Evolutionary conservation across 2,888 invertebrate species (phyloP).

Genomic region (Trichopoda pennipes): DNA sequence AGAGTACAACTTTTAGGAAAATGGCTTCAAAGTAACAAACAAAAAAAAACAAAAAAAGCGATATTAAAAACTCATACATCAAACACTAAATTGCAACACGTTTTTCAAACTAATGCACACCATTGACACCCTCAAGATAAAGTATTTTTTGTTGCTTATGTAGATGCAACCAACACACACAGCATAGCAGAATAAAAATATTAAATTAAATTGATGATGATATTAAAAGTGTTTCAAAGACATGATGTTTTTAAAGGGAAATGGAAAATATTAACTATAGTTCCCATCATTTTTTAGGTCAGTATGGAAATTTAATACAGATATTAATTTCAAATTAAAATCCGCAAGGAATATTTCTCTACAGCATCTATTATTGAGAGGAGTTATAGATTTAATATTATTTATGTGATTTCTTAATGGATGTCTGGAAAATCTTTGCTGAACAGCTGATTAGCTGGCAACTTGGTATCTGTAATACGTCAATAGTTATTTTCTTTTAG

Average conservation of each 20-base stretch:
- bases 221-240: slow-evolving; percentile 14
- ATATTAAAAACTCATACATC: slow-evolving; percentile 6
- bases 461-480: too few relatives aligned
- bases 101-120: slow-evolving; percentile 70
- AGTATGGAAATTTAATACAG: background rate
- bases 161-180: slow-evolving; percentile 26
- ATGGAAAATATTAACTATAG: background rate
- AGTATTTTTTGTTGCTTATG: slow-evolving; percentile 68
- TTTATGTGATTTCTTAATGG: too few relatives aligned
- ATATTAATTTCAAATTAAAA: background rate
- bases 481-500: too few relatives aligned
- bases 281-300: background rate
- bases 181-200: slow-evolving; percentile 21
- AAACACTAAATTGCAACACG: slow-evolving; percentile 67
- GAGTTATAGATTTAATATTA: too few relatives aligned
- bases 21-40: slow-evolving; percentile 54
- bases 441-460: too few relatives aligned
- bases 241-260: background rate
- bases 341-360: too few relatives aligned
- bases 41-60: slow-evolving; percentile 18
- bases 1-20: slow-evolving; percentile 76
- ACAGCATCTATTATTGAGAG: too few relatives aligned
- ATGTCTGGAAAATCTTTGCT: too few relatives aligned
- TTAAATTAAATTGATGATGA: slow-evolving; percentile 35
- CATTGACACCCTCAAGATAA: slow-evolving; percentile 79